Evolutionary conservation across 2,888 invertebrate genomes (phyloP).

Genomic region (Unio pictorum): DNA sequence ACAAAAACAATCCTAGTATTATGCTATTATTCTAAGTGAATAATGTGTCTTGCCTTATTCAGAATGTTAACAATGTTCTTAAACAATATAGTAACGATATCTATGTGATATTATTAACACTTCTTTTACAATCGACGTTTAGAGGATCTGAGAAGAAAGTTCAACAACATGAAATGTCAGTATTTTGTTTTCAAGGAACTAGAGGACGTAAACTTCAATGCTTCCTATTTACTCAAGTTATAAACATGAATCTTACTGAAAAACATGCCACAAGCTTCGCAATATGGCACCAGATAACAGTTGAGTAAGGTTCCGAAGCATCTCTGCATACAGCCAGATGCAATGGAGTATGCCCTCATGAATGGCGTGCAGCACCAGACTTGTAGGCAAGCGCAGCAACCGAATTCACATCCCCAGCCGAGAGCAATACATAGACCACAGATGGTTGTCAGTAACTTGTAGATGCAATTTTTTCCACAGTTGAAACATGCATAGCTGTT

Average conservation of each 20-base stretch:
- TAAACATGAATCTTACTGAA: slow-evolving; percentile 49
- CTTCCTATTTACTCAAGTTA: no score
- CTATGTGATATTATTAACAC: no score
- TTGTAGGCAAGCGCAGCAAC: slow-evolving; percentile 76
- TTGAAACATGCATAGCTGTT: slow-evolving; percentile 78
- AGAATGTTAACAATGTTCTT: no score
- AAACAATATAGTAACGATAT: no score
- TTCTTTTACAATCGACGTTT: no score
- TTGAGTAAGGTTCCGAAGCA: slow-evolving; percentile 75
- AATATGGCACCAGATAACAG: slow-evolving; percentile 76
- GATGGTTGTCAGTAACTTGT: slow-evolving; percentile 79
- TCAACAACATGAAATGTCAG: no score
- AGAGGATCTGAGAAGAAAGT: no score
- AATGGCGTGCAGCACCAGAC: slow-evolving; percentile 83
- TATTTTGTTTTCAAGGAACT: no score
- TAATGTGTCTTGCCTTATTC: no score
- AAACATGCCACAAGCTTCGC: slow-evolving; percentile 72
- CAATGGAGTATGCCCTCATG: slow-evolving; percentile 79
- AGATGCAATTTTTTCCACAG: slow-evolving; percentile 79
- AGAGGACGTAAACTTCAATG: no score
- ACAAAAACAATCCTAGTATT: no score
- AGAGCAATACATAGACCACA: slow-evolving; percentile 80
- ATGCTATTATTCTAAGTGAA: no score
- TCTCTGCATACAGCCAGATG: slow-evolving; percentile 61
- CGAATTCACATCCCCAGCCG: slow-evolving; percentile 71